These are phyloP conservation scores for Pyralis farinalis DNA, from an alignment of 2,888 invertebrate genomes.

Conservation along the genomic window DNA sequence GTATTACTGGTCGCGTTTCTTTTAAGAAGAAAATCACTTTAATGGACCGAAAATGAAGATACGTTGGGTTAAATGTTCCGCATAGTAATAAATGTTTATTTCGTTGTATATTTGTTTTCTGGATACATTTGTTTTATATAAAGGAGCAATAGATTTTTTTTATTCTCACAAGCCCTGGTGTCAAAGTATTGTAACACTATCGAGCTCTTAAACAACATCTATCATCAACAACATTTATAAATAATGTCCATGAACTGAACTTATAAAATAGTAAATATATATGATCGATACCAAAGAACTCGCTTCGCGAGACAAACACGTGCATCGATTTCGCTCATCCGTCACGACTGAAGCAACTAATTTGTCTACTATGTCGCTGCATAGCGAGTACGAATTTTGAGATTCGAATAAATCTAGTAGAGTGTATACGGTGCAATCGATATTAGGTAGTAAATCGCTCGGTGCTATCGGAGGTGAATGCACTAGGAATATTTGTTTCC, in stretches of 20 bases:
- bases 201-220: too few species aligned
- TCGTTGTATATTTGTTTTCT: too few species aligned
- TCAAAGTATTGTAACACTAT: too few species aligned
- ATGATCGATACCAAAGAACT: neutral
- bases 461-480: neutral
- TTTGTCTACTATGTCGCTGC: slow-evolving; percentile 35
- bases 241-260: too few species aligned
- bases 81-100: neutral
- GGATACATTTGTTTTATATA: too few species aligned
- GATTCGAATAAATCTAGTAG: slow-evolving; percentile 41
- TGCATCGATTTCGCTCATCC: neutral
- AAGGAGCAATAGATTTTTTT: too few species aligned
- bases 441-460: slow-evolving; percentile 1
- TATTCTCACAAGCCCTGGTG: too few species aligned
- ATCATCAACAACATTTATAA: too few species aligned
- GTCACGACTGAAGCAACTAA: neutral
- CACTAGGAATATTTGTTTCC: neutral
- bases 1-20: slow-evolving; percentile 19
- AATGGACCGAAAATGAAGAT: slow-evolving; percentile 14
- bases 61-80: neutral
- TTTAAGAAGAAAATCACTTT: slow-evolving; percentile 10
- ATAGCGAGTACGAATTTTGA: slow-evolving; percentile 39
- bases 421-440: slow-evolving; percentile 1
- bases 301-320: neutral
- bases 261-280: too few species aligned